Base-by-base conservation (phyloP, 2,797 vertebrate species). In the Lagocephalus sceleratus region DNA sequence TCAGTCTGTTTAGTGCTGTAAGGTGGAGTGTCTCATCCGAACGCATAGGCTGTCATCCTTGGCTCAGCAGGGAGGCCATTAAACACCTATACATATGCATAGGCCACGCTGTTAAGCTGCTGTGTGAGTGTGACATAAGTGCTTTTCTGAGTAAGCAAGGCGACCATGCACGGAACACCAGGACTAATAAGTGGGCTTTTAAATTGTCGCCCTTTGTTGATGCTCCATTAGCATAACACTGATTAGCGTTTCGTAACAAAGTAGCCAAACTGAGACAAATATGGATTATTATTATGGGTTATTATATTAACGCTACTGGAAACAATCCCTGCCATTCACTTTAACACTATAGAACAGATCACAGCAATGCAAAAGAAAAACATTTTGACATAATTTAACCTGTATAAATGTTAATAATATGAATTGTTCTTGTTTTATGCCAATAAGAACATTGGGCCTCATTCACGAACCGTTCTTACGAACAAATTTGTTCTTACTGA, bases 211-310 rank as follows among this genome's bases (percentile, higher is more conserved):
- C 23, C 38, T 60, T 46, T 20, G 29, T 42, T 43, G 48, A 42
- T 16, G 43, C 39, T 53, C 71, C 66, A 73, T 73, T 76, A 60
- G 59, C 61, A 20, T 59, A 57, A 56, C 64, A 55, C 38, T 60
- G 54, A 70, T 72, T 70, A 66, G 74, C 67, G 60, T 67, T 69
- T 77, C 48, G 56, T 47, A 45, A 68, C 50, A 60, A 68, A 70
- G 66, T 61, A 59, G 67, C 71, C 62, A 77, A 68, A 61, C 22
- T 55, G 23, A 68, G 47, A 65, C 14, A 65, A 41, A 61, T 26
- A 47, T 16, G 44, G 38, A 44, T 23, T 45, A 52, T 44, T 54
- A 32, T 21, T 8, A 41, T 47, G n/a, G 1, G 5, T 15, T 19
- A n/a, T 19, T 42, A 19, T n/a, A n/a, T 42, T 17, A n/a, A 19